Evolutionary conservation across 2,888 invertebrate species (phyloP), one percentile per base, ranked within the genome.

Genomic region (Amiota mariae): DNA sequence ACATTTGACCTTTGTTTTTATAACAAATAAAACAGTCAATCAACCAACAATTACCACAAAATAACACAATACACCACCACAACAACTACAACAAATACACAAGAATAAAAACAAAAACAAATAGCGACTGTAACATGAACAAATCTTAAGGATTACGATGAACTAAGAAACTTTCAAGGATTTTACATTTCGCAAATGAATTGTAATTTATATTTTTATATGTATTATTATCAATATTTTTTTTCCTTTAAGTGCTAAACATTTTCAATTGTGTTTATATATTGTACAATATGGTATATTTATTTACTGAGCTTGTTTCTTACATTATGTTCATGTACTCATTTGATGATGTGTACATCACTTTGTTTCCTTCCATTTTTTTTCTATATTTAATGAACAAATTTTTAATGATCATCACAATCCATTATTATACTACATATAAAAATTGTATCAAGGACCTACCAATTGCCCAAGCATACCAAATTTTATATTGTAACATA

Each of bases 1-100:
- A 84, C 84, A 80, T 84, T 86, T 85, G 78, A 78, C 81, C 78
- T 78, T 80, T 36, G 36, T 36, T 86, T 77, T 82, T 79, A 77
- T 82, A 51, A 56, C 66, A 75, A 57, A 54, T 73, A 71, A 70
- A 64, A 56, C 63, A 72, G 72, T 70, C 36, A 36, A 49, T 57
- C 46, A 75, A 73, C 36, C 67, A 74, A 66, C 75, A 70, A n/a
- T 72, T 18, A 70, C 70, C 66, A 72, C 47, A 36, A 71, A n/a
- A 12, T 63, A 70, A 12, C 66, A 24, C 18, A 20, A 11, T 24
- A 59, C 47, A 61, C 72, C 70, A 64, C 73, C 71, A 70, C 64
- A 56, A 54, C 20, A 67, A 51, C 61, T 6, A 72, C 15, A 71
- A 61, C 24, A 54, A 20, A 48, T 18, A n/a, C 12, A 59, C 57